Evolutionary conservation across 2,113 vertebrate genomes (phyloP), one percentile per base, ranked within the genome.

Genomic region (Hippocampus comes): DNA sequence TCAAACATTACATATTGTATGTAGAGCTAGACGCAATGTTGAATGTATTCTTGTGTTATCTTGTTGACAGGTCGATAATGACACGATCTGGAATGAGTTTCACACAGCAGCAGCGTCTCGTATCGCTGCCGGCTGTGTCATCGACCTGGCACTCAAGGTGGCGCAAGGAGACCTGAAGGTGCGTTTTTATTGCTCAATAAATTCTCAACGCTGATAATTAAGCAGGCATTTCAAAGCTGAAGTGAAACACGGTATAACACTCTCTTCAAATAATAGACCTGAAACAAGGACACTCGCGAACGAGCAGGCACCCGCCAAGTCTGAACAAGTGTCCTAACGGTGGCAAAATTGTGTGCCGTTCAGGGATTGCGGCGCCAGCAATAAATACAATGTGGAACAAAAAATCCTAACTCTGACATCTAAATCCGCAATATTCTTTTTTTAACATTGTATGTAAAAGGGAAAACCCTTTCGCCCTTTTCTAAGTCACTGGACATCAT

Each of bases 21-120:
- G 2, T 51, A 21, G 6, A 51, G 53, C 20, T 56, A 25, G 30
- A 30, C 7, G 7, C 42, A n/a, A n/a, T 25, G 17, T 42, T 27
- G 21, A 43, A 51, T 61, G 56, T 3, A 69, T 63, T 43, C 4
- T 0, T 56, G 25, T 7, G 0, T 64, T 71, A 30, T 72, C 72
- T 63, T 57, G 63, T 72, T 48, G 34, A 73, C 93, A 99, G 96
- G 96, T 97, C 72, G 97, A 98, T 75, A 94, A 93, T 0, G 96
- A 98, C 78, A 98, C 97, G 60, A 87, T 97, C 86, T 99, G 97
- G 97, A 98, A 97, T 0, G 97, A 98, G 77, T 90, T 94, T 72
- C 95, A 99, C 81, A 97, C 96, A 7, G 94, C 96, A 70, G 93
- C 94, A 0, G 96, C 95, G 0, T 95, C 97, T 0, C 95, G 95